Evolutionary conservation across 1,140 invertebrate species (phyloP).

Genomic region (Chelonus insularis): DNA sequence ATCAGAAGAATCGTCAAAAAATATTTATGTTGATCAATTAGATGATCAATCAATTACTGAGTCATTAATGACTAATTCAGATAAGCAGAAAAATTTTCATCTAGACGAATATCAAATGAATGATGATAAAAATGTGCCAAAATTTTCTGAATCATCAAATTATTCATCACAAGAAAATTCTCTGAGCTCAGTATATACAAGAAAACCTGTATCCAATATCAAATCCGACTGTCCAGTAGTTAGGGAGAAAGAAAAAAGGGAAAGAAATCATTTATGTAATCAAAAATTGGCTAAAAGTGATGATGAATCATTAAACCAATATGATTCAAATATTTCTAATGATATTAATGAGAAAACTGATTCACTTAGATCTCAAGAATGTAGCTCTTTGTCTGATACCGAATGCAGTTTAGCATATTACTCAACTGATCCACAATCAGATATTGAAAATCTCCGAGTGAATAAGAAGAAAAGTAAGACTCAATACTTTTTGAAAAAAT

Average conservation of each 20-base stretch:
- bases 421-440: slow-evolving; percentile 24
- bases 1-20: too few relatives aligned
- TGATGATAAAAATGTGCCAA: too few relatives aligned
- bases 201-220: slow-evolving; percentile 63
- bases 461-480: slow-evolving; percentile 64
- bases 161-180: slow-evolving; percentile 53
- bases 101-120: slow-evolving; percentile 58
- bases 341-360: slow-evolving; percentile 66
- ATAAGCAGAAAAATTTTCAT: not conserved
- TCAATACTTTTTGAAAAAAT: slow-evolving; percentile 81
- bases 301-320: slow-evolving; percentile 2
- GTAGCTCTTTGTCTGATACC: slow-evolving; percentile 34
- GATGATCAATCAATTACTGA: too few relatives aligned
- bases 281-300: slow-evolving; percentile 60
- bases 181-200: slow-evolving; percentile 51
- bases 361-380: slow-evolving; percentile 59
- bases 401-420: slow-evolving; percentile 67
- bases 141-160: too few relatives aligned
- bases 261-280: slow-evolving; percentile 68
- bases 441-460: slow-evolving; percentile 54
- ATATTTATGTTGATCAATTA: too few relatives aligned
- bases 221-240: slow-evolving; percentile 72
- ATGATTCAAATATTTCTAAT: slow-evolving; percentile 56
- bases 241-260: slow-evolving; percentile 74
- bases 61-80: not conserved